phyloP scores from a whole-genome alignment of 1,140 invertebrate species.

The Lethocerus indicus region DNA sequence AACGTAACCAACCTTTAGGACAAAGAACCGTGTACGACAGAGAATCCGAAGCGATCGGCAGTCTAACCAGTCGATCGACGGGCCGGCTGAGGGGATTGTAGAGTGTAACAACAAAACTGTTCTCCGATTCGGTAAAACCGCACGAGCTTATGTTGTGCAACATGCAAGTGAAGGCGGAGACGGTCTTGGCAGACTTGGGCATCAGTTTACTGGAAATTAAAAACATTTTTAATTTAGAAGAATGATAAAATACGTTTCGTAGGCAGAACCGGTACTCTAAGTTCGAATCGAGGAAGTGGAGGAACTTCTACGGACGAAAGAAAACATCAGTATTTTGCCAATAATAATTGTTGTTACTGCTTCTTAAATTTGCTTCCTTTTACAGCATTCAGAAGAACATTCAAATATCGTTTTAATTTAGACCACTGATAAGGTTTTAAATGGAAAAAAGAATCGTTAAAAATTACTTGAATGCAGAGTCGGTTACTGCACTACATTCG shows the following conservation, averaged over 20 bases:
- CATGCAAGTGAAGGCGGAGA: slow-evolving; percentile 37
- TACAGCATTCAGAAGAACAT: too few relatives aligned
- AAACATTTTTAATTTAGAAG: too few relatives aligned
- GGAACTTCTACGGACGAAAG: too few relatives aligned
- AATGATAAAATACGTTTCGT: too few relatives aligned
- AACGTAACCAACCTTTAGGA: slow-evolving; percentile 28
- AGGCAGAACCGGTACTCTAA: too few relatives aligned
- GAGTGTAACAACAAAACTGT: slow-evolving; percentile 46
- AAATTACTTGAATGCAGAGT: slow-evolving; percentile 27
- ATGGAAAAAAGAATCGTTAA: too few relatives aligned
- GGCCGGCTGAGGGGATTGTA: slow-evolving; percentile 65
- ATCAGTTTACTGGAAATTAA: slow-evolving; percentile 19
- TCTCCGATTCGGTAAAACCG: slow-evolving; percentile 37
- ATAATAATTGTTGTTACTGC: too few relatives aligned
- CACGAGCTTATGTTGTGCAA: slow-evolving; percentile 47
- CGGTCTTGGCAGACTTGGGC: slow-evolving; percentile 5
- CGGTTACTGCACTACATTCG: slow-evolving; percentile 31
- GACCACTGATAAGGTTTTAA: too few relatives aligned
- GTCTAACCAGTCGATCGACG: slow-evolving; percentile 40
- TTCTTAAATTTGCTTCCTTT: too few relatives aligned
- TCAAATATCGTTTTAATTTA: too few relatives aligned
- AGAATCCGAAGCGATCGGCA: slow-evolving; percentile 43
- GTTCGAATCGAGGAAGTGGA: too few relatives aligned
- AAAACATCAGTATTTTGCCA: too few relatives aligned
- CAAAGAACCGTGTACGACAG: slow-evolving; percentile 39